Conservation (phyloP, 2,797 vertebrate species). For the Scolopax rusticola region DNA sequence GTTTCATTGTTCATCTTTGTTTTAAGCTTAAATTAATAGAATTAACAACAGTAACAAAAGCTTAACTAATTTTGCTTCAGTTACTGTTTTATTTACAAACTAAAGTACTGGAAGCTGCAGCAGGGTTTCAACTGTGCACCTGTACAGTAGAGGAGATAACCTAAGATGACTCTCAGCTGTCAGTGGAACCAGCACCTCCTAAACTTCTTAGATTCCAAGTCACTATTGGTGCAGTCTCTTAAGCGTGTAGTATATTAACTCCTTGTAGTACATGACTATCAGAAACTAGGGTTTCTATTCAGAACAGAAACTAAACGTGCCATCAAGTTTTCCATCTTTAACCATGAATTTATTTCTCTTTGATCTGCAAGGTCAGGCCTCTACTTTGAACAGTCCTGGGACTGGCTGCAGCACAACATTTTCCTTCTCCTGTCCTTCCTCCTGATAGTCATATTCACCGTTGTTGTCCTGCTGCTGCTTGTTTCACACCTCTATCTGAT, state of each 20-base stretch:
- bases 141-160: not conserved
- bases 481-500: conserved; percentile 93
- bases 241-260: not conserved
- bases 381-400: conserved; percentile 78
- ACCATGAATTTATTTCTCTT: not conserved
- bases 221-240: not conserved
- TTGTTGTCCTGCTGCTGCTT: conserved; percentile 87
- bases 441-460: conserved; percentile 80
- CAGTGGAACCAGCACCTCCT: not conserved
- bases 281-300: not conserved
- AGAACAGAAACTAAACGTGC: not conserved
- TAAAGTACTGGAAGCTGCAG: not conserved
- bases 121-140: not conserved
- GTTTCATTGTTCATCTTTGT: not conserved
- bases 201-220: not conserved
- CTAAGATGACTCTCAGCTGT: not conserved
- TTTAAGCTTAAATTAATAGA: not conserved
- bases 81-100: not conserved
- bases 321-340: not conserved
- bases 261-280: not conserved
- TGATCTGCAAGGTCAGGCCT: conserved; percentile 89
- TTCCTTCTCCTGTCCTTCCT: conserved; percentile 83
- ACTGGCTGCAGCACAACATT: conserved; percentile 86
- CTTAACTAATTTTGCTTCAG: not conserved
- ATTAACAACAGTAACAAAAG: not conserved